phyloP scores from a whole-genome alignment of 64 coral and sea anemone genomes.

The Stichodactyla mertensii region DNA sequence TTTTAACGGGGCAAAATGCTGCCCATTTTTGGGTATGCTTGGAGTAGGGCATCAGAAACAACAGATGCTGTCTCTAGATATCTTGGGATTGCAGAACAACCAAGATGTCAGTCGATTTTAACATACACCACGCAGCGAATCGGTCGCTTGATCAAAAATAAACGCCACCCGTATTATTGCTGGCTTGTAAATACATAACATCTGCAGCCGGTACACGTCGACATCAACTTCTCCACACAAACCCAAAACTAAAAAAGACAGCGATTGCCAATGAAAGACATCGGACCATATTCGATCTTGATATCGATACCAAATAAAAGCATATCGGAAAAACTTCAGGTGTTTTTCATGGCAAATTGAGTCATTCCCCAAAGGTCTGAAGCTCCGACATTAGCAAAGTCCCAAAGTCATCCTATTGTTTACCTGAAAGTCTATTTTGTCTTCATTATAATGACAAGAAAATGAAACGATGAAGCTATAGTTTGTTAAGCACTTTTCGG shows the following conservation, averaged over 20 bases:
- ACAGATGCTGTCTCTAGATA: background rate
- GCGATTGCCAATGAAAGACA: background rate
- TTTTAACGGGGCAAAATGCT: background rate
- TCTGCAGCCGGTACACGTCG: background rate
- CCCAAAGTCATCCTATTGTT: slow-evolving; percentile 16
- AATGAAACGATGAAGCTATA: slow-evolving; percentile 15
- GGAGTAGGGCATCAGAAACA: background rate
- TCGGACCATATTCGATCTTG: background rate
- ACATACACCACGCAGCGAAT: background rate
- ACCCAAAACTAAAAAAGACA: background rate
- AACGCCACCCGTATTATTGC: background rate
- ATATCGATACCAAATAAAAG: background rate
- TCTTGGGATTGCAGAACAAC: background rate
- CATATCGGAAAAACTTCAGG: background rate
- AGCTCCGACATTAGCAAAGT: background rate
- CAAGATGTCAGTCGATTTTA: background rate
- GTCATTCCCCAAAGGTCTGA: slow-evolving; percentile 1
- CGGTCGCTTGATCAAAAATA: background rate
- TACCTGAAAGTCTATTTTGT: slow-evolving; percentile 10
- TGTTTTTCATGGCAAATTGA: slow-evolving; percentile 6
- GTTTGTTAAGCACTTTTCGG: slow-evolving; percentile 18
- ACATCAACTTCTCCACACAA: background rate
- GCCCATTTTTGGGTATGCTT: slow-evolving; percentile 7
- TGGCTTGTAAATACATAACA: too few species aligned
- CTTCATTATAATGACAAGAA: slow-evolving; percentile 15